phyloP scores from a whole-genome alignment of 1,140 invertebrate species.

The Ostrea edulis region DNA sequence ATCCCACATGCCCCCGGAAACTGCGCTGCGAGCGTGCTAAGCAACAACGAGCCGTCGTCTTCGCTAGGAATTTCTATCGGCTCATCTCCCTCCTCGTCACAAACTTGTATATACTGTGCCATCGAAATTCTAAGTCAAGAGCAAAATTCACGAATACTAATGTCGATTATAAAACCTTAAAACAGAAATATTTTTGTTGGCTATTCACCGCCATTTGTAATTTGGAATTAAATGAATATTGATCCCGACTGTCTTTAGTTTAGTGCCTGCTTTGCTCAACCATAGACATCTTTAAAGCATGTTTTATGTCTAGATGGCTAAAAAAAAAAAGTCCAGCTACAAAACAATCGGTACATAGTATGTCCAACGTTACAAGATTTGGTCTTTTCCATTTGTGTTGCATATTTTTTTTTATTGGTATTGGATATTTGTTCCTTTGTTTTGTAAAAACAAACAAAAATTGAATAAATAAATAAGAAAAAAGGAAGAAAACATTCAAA shows the following conservation, averaged over 20 bases:
- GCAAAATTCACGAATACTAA: not conserved
- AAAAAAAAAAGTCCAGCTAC: too few species aligned
- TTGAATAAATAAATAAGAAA: too few species aligned
- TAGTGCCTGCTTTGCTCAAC: not conserved
- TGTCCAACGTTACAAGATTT: too few species aligned
- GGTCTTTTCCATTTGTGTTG: too few species aligned
- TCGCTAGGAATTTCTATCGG: constrained; percentile 94
- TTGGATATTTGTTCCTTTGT: too few species aligned
- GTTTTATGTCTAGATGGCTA: too few species aligned
- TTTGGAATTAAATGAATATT: not conserved
- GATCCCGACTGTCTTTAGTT: not conserved
- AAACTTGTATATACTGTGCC: constrained; percentile 70
- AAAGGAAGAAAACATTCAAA: too few species aligned
- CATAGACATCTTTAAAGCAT: too few species aligned
- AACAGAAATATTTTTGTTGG: not conserved
- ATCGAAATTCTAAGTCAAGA: constrained; percentile 39
- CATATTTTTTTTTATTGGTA: too few species aligned
- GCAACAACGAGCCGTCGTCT: constrained; percentile 85
- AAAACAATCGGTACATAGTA: too few species aligned
- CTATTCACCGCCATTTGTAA: not conserved
- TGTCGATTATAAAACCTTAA: constrained; percentile 3
- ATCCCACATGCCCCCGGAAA: constrained; percentile 95
- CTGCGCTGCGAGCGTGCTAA: constrained; percentile 92
- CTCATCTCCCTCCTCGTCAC: constrained; percentile 93
- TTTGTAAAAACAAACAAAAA: too few species aligned